These are phyloP conservation scores for Lepidothrix coronata DNA, from an alignment of 2,113 vertebrate species.

Conservation along the genomic window DNA sequence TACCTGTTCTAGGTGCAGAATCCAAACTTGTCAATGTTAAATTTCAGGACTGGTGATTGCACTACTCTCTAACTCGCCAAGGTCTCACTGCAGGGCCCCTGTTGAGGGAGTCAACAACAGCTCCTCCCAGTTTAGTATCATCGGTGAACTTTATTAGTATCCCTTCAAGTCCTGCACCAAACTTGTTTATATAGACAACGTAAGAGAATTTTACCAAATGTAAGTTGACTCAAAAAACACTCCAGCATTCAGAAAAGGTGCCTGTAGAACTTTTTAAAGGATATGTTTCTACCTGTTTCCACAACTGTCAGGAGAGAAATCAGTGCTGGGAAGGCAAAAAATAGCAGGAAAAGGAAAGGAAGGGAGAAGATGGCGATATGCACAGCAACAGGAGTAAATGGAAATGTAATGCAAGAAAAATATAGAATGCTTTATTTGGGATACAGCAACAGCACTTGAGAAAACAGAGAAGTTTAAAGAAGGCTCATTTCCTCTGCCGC, in stretches of 20 bases:
- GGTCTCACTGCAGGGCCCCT: background rate
- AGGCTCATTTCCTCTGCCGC: background rate
- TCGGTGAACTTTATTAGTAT: background rate
- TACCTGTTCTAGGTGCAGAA: background rate
- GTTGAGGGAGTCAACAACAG: background rate
- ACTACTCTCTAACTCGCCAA: too few relatives aligned
- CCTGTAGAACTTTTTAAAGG: background rate
- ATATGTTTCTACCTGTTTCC: accelerated
- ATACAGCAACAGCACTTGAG: background rate
- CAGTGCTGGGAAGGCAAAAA: background rate
- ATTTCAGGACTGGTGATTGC: background rate
- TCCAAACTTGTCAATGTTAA: background rate
- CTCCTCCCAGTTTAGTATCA: background rate
- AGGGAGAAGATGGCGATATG: accelerated
- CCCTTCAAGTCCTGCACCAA: background rate
- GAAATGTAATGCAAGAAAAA: background rate
- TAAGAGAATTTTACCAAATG: background rate
- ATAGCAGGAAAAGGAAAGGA: accelerated
- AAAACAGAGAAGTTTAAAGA: background rate
- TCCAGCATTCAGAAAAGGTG: background rate
- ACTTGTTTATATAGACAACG: background rate
- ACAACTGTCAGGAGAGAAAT: background rate
- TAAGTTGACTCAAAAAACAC: background rate
- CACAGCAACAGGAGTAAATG: too few relatives aligned
- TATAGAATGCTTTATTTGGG: background rate